Evolutionary conservation across 2,888 invertebrate species (phyloP).

Genomic region (Nemotelus pantherinus): DNA sequence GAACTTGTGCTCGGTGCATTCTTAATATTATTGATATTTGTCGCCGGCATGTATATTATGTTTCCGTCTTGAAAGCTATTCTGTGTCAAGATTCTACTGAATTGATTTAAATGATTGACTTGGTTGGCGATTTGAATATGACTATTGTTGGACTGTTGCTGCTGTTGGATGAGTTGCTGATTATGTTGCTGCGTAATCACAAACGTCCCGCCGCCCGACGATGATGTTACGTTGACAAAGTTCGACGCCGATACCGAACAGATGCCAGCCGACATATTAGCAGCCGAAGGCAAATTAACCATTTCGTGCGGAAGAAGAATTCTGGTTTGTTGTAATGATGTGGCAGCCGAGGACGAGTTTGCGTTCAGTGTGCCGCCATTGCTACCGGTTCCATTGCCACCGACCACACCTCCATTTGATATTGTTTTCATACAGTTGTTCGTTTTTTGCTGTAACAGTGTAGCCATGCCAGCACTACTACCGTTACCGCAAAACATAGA

Average conservation of each 20-base stretch:
- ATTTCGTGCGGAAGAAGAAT: conserved; percentile 62
- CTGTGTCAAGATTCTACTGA: conserved; percentile 47
- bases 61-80: conserved; percentile 22
- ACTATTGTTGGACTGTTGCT: conserved; percentile 39
- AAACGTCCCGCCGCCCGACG: conserved; percentile 16
- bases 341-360: conserved; percentile 40
- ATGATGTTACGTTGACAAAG: conserved; percentile 9
- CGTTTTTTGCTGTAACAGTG: conserved; percentile 80
- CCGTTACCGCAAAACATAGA: conserved; percentile 54
- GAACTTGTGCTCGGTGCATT: conserved; percentile 45
- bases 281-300: conserved; percentile 59
- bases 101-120: conserved; percentile 47
- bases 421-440: conserved; percentile 79
- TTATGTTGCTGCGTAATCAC: conserved; percentile 37
- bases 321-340: conserved; percentile 45
- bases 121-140: conserved; percentile 46
- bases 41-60: conserved; percentile 13
- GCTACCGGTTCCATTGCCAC: conserved; percentile 49
- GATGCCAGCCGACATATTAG: conserved; percentile 34
- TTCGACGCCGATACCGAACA: conserved; percentile 32
- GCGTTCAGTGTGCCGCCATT: conserved; percentile 48
- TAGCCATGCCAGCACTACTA: conserved; percentile 71
- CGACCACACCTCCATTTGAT: conserved; percentile 68
- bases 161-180: conserved; percentile 41
- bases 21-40: conserved; percentile 41